These are phyloP conservation scores for Strix occidentalis DNA, from an alignment of 2,797 vertebrate genomes.

Conservation along the genomic window DNA sequence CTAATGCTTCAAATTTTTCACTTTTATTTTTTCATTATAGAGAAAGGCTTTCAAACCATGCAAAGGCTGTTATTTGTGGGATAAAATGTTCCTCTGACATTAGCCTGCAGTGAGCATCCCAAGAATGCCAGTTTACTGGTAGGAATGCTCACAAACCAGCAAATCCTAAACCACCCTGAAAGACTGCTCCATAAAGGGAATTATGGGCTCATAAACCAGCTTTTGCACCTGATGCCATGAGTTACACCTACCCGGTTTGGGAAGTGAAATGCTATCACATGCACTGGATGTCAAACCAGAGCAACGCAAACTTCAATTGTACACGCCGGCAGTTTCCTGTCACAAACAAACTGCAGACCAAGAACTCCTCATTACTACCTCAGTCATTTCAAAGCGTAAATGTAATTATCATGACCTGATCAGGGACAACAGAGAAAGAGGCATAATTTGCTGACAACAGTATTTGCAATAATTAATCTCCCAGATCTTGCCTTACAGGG, in stretches of 20 bases:
- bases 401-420: constrained; percentile 62
- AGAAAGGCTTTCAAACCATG: neutral
- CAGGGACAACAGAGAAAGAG: constrained; percentile 53
- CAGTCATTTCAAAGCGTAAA: constrained; percentile 48
- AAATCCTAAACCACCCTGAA: constrained; percentile 3
- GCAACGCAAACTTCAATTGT: neutral
- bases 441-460: constrained; percentile 55
- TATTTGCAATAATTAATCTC: constrained; percentile 59
- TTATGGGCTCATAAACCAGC: neutral
- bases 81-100: constrained; percentile 8
- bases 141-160: neutral
- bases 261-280: neutral
- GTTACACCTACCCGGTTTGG: neutral
- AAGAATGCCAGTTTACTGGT: neutral
- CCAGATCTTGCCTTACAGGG: constrained; percentile 46
- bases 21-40: neutral
- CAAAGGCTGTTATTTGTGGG: neutral
- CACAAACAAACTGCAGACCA: constrained; percentile 54
- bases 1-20: neutral
- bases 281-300: constrained; percentile 1
- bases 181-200: neutral
- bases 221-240: constrained; percentile 30
- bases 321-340: constrained; percentile 32
- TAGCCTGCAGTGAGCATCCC: neutral
- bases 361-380: constrained; percentile 50